phyloP scores from a whole-genome alignment of 2,888 invertebrate species.

The Odontothrips loti region DNA sequence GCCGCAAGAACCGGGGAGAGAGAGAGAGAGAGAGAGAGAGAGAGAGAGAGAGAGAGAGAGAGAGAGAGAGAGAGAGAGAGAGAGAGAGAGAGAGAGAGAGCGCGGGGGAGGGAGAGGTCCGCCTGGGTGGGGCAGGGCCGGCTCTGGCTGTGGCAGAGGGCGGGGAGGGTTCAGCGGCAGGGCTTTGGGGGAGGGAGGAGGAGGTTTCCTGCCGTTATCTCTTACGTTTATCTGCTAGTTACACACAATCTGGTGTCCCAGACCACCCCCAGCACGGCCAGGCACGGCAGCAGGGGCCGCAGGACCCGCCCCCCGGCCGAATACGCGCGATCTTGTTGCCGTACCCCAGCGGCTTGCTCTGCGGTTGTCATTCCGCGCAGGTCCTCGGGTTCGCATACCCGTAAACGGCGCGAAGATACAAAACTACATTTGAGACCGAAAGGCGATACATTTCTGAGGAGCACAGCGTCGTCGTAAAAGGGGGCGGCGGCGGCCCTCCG shows the following conservation, averaged over 20 bases:
- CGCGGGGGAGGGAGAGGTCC: not conserved
- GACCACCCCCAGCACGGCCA: not conserved
- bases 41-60: not conserved
- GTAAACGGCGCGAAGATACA: no score
- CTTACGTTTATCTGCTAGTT: conserved; percentile 23
- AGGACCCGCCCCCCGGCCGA: not conserved
- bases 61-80: conserved; percentile 1
- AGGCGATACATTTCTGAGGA: no score
- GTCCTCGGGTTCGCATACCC: no score
- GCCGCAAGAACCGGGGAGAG: not conserved
- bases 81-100: not conserved
- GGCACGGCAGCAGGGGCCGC: not conserved
- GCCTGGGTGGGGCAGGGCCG: not conserved
- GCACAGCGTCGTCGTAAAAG: no score
- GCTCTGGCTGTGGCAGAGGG: not conserved
- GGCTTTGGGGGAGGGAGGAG: not conserved
- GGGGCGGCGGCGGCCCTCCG: no score
- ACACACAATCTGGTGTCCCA: conserved; percentile 19
- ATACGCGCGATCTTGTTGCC: no score
- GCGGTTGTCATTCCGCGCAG: no score
- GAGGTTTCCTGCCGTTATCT: not conserved
- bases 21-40: not conserved
- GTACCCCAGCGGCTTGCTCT: not conserved
- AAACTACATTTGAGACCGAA: no score
- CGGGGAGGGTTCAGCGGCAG: not conserved